Evolutionary conservation across 2,797 vertebrate genomes (phyloP).

Genomic region (Fratercula arctica): DNA sequence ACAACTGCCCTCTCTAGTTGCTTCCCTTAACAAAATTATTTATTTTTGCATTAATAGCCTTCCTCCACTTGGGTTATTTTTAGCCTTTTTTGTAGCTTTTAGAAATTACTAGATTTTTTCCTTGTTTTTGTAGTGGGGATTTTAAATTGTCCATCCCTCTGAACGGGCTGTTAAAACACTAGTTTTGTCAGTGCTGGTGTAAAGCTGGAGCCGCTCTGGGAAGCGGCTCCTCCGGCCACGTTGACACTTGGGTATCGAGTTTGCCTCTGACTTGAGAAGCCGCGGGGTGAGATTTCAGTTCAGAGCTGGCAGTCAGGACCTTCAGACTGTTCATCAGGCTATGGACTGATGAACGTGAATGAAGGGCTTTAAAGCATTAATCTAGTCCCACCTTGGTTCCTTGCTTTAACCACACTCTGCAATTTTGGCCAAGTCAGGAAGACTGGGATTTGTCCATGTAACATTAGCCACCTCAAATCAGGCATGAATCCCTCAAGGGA

Average conservation of each 20-base stretch:
- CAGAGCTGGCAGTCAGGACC: neutral
- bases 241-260: neutral
- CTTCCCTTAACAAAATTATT: constrained; percentile 71
- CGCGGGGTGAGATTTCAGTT: neutral
- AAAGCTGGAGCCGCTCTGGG: neutral
- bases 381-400: neutral
- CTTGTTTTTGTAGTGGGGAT: neutral
- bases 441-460: neutral
- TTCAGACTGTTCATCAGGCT: neutral
- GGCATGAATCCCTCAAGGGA: neutral
- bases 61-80: constrained; percentile 58
- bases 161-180: neutral
- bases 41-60: constrained; percentile 68
- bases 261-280: neutral
- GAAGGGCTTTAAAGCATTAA: neutral
- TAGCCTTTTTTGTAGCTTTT: constrained; percentile 38
- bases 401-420: neutral
- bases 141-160: neutral
- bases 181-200: neutral
- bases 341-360: neutral
- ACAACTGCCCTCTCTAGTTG: constrained; percentile 50
- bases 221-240: neutral
- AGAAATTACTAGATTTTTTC: neutral
- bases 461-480: neutral
- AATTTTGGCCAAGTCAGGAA: neutral